These are phyloP conservation scores for Muscina levida DNA, from an alignment of 2,888 invertebrate species.

Conservation along the genomic window DNA sequence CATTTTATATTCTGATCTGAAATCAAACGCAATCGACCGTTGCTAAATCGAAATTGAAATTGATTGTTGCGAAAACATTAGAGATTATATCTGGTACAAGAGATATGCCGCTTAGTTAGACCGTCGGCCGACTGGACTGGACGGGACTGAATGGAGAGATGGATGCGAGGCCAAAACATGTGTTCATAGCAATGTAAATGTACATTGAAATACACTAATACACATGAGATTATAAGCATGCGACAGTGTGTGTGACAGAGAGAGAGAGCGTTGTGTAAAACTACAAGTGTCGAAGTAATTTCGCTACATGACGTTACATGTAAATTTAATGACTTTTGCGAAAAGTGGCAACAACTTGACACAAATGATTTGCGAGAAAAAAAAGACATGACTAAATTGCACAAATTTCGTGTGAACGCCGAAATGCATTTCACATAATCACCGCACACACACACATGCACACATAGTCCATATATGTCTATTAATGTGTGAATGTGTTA, in stretches of 20 bases:
- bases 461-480: neutral
- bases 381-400: conserved; percentile 59
- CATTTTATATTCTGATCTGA: neutral
- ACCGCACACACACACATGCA: neutral
- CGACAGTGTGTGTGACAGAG: neutral
- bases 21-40: conserved; percentile 10
- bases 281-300: conserved; percentile 64
- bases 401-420: conserved; percentile 39
- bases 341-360: conserved; percentile 67
- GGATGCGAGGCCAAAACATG: conserved; percentile 16
- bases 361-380: conserved; percentile 46
- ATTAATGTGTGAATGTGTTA: neutral
- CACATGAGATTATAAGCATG: neutral
- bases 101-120: neutral
- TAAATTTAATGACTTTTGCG: conserved; percentile 68
- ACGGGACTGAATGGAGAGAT: neutral
- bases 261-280: conserved; percentile 28
- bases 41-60: conserved; percentile 28
- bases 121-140: neutral
- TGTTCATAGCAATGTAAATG: conserved; percentile 7
- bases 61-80: conserved; percentile 31
- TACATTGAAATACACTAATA: conserved; percentile 1
- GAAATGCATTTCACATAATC: conserved; percentile 38
- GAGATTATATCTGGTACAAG: conserved; percentile 15
- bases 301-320: conserved; percentile 66